Percentiles rank a stretch among this genome's conserved stretches.
Evolutionary conservation across 1,140 invertebrate genomes (phyloP).

Genomic region (Bactericera cockerelli): DNA sequence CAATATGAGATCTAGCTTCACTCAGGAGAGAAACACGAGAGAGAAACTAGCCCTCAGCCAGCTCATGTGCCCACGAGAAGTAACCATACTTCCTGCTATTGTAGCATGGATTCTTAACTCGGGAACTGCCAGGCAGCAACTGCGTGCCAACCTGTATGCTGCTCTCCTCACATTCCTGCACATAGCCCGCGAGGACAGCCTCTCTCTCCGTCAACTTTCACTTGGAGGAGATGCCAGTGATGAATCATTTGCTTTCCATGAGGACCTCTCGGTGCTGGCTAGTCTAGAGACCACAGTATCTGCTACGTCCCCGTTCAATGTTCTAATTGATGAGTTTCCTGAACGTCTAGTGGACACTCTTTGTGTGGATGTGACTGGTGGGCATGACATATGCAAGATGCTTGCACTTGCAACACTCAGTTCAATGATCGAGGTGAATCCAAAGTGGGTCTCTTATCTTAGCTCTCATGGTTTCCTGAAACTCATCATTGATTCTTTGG

Average conservation of each 20-base stretch:
- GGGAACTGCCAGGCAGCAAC: slow-evolving; percentile 50
- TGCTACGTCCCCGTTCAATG: slow-evolving; percentile 28
- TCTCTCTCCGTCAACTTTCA: slow-evolving; percentile 27
- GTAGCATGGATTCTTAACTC: slow-evolving; percentile 35
- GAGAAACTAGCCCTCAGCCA: slow-evolving; percentile 25
- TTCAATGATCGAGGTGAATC: slow-evolving; percentile 57
- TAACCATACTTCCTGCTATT: slow-evolving; percentile 32
- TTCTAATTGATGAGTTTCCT: slow-evolving; percentile 52
- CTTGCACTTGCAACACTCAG: slow-evolving; percentile 66
- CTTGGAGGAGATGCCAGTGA: slow-evolving; percentile 12
- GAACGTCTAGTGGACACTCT: slow-evolving; percentile 68
- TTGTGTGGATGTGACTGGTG: slow-evolving; percentile 69
- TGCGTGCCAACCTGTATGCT: slow-evolving; percentile 69
- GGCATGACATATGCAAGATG: slow-evolving; percentile 80
- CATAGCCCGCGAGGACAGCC: slow-evolving; percentile 44
- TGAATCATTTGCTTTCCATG: not conserved
- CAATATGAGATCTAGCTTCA: slow-evolving; percentile 48
- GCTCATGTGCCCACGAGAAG: not conserved
- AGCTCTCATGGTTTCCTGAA: slow-evolving; percentile 66
- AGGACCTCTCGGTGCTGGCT: not conserved
- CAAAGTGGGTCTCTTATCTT: slow-evolving; percentile 56
- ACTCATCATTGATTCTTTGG: slow-evolving; percentile 62
- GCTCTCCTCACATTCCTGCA: slow-evolving; percentile 57
- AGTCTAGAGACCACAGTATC: slow-evolving; percentile 10
- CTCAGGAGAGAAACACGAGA: slow-evolving; percentile 29